Conservation (phyloP, 2,113 vertebrate species). For the Larimichthys crocea region DNA sequence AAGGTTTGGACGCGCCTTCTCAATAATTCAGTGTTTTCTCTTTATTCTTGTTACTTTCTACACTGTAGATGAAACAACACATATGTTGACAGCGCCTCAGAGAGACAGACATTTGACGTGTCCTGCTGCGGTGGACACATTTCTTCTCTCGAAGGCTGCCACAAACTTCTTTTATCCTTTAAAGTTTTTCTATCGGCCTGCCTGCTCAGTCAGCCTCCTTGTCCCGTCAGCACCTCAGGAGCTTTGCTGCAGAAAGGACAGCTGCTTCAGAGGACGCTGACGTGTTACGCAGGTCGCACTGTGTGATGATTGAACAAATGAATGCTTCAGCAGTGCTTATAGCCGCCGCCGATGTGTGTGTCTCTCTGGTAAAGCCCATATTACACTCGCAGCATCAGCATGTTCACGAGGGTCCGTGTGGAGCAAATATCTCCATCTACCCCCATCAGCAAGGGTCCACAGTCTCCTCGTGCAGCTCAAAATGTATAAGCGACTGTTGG, state of each 20-base stretch:
- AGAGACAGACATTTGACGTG: neutral
- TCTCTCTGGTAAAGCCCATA: neutral
- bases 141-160: neutral
- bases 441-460: neutral
- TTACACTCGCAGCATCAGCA: neutral
- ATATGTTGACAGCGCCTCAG: neutral
- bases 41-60: too few species aligned
- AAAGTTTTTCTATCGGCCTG: neutral
- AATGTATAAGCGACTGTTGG: neutral
- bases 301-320: neutral
- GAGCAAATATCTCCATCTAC: neutral
- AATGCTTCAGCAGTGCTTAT: neutral
- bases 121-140: neutral
- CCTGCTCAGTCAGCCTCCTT: neutral
- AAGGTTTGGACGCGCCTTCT: too few species aligned
- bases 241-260: neutral
- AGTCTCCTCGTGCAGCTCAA: neutral
- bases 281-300: neutral
- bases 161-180: neutral
- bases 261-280: neutral
- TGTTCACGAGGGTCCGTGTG: neutral
- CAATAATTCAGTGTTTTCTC: too few species aligned
- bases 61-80: too few species aligned
- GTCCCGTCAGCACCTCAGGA: neutral
- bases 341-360: neutral